phyloP scores from a whole-genome alignment of 2,888 invertebrate genomes.

The Apeira syringaria region DNA sequence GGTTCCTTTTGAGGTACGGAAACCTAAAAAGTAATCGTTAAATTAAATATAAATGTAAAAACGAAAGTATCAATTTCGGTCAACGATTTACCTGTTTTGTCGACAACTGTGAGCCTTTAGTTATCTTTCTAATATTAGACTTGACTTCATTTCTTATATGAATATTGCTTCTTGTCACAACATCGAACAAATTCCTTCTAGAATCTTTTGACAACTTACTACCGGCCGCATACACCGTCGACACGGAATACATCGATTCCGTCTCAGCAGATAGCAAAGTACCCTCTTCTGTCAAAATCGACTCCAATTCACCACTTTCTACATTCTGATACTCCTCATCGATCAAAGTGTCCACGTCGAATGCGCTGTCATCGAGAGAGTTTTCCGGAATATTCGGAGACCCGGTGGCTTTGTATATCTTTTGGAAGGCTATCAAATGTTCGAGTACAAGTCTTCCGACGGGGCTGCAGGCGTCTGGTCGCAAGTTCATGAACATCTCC shows the following conservation, averaged over 20 bases:
- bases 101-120: conserved; percentile 73
- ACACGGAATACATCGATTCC: conserved; percentile 69
- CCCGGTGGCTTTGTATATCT: conserved; percentile 68
- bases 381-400: conserved; percentile 57
- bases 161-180: conserved; percentile 65
- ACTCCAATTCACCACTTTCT: conserved; percentile 69
- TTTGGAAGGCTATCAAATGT: conserved; percentile 79
- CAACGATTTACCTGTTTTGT: conserved; percentile 80
- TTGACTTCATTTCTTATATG: conserved; percentile 68
- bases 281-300: conserved; percentile 68
- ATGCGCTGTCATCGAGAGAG: conserved; percentile 58
- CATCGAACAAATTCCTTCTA: conserved; percentile 73
- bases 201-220: conserved; percentile 64
- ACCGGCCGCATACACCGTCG: conserved; percentile 66
- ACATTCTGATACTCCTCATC: conserved; percentile 78
- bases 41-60: too few relatives aligned
- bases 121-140: conserved; percentile 71
- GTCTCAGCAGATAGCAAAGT: conserved; percentile 68
- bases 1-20: too few relatives aligned
- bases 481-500: conserved; percentile 82
- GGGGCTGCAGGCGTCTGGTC: conserved; percentile 82
- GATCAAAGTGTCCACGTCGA: conserved; percentile 69
- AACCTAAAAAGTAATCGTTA: too few relatives aligned
- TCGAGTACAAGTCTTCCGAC: conserved; percentile 81
- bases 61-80: neutral